Evolutionary conservation across 2,797 vertebrate species (phyloP), one percentile per base, ranked within the genome.

Genomic region (Sarcophilus harrisii): DNA sequence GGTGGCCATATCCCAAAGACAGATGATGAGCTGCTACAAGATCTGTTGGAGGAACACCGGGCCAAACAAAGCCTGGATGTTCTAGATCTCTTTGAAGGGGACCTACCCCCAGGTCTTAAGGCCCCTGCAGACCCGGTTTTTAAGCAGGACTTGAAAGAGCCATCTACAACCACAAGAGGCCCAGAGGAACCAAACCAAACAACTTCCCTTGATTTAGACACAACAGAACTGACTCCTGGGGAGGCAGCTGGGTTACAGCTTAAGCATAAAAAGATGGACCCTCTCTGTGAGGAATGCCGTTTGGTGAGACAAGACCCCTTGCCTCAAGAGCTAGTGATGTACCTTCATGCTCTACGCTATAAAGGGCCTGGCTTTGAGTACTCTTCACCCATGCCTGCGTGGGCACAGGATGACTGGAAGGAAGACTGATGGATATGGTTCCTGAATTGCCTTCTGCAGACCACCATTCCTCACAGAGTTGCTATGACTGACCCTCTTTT

Each of bases 361-460:
- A 99, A 99, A 98, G 99, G 99, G 58, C 98, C 99, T 0, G 99
- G 98, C n/a, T 99, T 99, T 98, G 99, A 99, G 96, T 99, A 99
- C 96, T 99, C 98, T 92, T 99, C 99, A 94, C 97, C 90, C 54
- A 98, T 99, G 98, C 99, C 99, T 0, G 97, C 99, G 38, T 99
- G 99, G 99, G 99, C 99, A 87, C 98, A 98, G 98, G 99, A 99
- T n/a, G 98, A 99, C 98, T 99, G 99, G 99, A 94, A 98, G 60
- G 99, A 99, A 28, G 98, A 97, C 93, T 98, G 95, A 92, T 96
- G 94, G 24, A 60, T 93, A 13, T 92, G 94, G 90, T 60, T 0
- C 0, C 0, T 62, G 30, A n/a, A 0, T 91, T 54, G 13, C 18
- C 91, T 92, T 45, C 94, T 94, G 38, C 54, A 38, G 92, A 4